Evolutionary conservation across 1,140 invertebrate genomes (phyloP).

Genomic region (Heliconius nattereri): DNA sequence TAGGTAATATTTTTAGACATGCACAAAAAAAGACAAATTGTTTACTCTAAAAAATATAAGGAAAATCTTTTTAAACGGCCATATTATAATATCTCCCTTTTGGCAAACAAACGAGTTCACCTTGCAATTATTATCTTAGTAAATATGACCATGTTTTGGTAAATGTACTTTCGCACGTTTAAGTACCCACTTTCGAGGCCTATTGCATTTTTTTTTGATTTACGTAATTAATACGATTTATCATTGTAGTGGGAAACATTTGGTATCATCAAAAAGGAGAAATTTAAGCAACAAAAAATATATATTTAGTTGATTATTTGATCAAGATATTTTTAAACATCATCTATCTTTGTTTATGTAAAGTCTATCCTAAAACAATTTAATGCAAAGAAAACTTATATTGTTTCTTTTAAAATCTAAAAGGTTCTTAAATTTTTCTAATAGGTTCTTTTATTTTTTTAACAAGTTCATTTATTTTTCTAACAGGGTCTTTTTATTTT

Average conservation of each 20-base stretch:
- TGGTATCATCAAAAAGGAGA: background rate
- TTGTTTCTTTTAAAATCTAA: too few species aligned
- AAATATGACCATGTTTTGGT: background rate
- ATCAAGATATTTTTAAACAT: too few species aligned
- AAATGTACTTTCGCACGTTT: background rate
- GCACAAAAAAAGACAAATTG: background rate
- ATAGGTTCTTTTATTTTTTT: too few species aligned
- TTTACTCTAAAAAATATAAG: background rate
- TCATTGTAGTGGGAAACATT: background rate
- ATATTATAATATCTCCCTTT: background rate
- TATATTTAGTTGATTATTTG: too few species aligned
- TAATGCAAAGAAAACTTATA: too few species aligned
- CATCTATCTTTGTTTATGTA: too few species aligned
- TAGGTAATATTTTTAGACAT: background rate
- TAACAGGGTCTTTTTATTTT: too few species aligned
- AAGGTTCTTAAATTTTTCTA: too few species aligned
- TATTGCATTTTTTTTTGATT: background rate
- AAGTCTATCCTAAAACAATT: too few species aligned
- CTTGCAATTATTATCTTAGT: background rate
- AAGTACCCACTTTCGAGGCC: background rate
- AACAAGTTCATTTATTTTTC: too few species aligned
- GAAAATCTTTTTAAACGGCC: background rate
- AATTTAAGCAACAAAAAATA: too few species aligned
- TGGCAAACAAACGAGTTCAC: background rate
- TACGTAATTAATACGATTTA: background rate